phyloP scores from a whole-genome alignment of 1,140 invertebrate species.

The Dendrolimus kikuchii region DNA sequence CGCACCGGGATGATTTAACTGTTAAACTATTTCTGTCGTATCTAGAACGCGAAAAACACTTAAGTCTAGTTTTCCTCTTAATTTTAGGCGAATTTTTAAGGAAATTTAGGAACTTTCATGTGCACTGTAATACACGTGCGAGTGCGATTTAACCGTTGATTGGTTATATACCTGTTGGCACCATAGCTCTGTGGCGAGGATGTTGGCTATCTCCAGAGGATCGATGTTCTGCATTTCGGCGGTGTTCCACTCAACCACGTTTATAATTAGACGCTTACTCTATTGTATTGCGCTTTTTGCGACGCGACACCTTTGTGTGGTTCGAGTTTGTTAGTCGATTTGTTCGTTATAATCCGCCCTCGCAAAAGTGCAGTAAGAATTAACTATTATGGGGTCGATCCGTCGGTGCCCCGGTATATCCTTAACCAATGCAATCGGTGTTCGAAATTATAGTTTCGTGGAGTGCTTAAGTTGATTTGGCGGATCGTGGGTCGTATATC shows the following conservation, averaged over 20 bases:
- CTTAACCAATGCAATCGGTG: too few species aligned
- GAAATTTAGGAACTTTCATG: too few species aligned
- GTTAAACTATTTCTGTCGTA: too few species aligned
- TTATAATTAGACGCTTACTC: constrained; percentile 70
- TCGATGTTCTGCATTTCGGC: constrained; percentile 75
- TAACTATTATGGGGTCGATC: constrained; percentile 27
- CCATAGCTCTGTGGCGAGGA: constrained; percentile 85
- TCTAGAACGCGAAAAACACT: too few species aligned
- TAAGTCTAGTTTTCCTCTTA: too few species aligned
- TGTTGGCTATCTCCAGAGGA: constrained; percentile 84
- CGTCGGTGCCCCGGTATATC: constrained; percentile 19
- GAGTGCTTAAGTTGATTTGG: constrained; percentile 16
- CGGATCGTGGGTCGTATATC: constrained; percentile 38
- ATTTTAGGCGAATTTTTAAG: too few species aligned
- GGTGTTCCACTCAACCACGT: constrained; percentile 47
- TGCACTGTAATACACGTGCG: too few species aligned
- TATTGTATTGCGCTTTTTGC: constrained; percentile 71
- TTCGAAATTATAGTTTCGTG: constrained; percentile 18
- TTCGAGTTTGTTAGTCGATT: constrained; percentile 69
- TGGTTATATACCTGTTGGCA: constrained; percentile 78
- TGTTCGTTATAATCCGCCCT: constrained; percentile 68
- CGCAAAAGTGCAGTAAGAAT: constrained; percentile 38
- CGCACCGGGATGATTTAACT: too few species aligned
- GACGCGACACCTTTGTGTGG: constrained; percentile 64
- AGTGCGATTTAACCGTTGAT: background rate